Percentiles rank a stretch among this genome's conserved stretches.
These are phyloP conservation scores for Pristionchus pacificus DNA, from an alignment of 1,140 invertebrate genomes.

Conservation along the genomic window DNA sequence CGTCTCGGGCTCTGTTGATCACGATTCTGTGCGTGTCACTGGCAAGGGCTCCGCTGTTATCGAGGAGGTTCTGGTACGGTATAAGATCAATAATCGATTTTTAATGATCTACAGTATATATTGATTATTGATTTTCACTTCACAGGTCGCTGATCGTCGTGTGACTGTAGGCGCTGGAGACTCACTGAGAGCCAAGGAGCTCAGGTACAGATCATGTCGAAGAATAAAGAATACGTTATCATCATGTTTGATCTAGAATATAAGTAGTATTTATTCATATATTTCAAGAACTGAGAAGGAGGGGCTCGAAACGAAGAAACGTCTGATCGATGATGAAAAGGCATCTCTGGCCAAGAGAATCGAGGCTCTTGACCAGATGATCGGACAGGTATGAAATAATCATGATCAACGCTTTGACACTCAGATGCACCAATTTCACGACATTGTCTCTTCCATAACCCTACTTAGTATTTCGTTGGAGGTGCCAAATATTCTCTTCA, in stretches of 20 bases:
- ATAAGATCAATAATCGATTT: no score
- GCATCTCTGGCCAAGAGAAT: conserved; percentile 22
- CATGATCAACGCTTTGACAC: no score
- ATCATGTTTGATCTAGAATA: no score
- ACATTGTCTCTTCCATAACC: no score
- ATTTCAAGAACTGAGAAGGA: no score
- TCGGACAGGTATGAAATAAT: conserved; percentile 3
- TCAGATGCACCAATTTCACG: no score
- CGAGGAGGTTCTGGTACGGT: conserved; percentile 46
- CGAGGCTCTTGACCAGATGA: conserved; percentile 27
- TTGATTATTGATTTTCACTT: no score
- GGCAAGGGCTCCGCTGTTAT: conserved; percentile 57
- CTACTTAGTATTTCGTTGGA: conserved; percentile 8
- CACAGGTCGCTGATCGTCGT: neutral
- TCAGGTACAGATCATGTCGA: no score
- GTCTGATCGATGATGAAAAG: conserved; percentile 19
- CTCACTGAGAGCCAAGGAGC: neutral
- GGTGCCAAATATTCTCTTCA: conserved; percentile 22
- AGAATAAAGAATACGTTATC: no score
- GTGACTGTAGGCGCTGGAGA: neutral
- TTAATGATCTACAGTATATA: no score
- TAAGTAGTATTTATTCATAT: no score
- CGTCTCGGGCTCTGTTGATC: conserved; percentile 22
- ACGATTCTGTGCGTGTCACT: conserved; percentile 53
- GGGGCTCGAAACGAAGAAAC: neutral